Conservation (phyloP, 2,797 vertebrate species). For the Premnoplex brunnescens region DNA sequence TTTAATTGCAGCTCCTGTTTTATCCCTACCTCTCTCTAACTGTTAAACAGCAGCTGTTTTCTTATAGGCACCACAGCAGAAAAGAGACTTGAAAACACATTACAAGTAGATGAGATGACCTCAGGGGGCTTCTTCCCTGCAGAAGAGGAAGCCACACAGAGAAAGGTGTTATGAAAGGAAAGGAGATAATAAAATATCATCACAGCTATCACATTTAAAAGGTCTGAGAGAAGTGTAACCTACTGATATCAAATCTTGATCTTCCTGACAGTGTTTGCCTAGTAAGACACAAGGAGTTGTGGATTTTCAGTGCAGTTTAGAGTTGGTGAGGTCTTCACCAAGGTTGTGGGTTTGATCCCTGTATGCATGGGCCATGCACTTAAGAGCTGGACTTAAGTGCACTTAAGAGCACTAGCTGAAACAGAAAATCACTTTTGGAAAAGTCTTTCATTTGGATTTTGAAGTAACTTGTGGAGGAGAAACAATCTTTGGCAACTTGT, state of each 20-base stretch:
- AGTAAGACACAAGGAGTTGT: not conserved
- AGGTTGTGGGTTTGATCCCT: not conserved
- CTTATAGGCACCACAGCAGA: not conserved
- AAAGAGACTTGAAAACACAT: not conserved
- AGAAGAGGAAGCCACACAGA: not conserved
- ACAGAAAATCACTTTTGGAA: not conserved
- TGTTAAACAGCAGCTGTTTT: not conserved
- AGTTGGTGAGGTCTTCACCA: not conserved
- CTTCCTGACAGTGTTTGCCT: not conserved
- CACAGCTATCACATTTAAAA: not conserved
- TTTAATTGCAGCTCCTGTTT: not conserved
- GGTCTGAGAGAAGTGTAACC: not conserved
- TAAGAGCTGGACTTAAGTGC: not conserved
- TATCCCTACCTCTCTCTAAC: not conserved
- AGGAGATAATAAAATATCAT: not conserved
- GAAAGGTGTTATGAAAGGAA: not conserved
- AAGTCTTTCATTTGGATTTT: not conserved
- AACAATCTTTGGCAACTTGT: not conserved
- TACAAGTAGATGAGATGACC: not conserved
- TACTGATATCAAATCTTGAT: not conserved
- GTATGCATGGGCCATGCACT: not conserved
- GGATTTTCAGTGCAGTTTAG: not conserved
- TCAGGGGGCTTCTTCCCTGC: not conserved
- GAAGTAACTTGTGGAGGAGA: not conserved
- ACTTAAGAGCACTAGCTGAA: not conserved